These are phyloP conservation scores for Helicolenus hilgendorfi DNA, from an alignment of 2,797 vertebrate genomes.

Conservation along the genomic window DNA sequence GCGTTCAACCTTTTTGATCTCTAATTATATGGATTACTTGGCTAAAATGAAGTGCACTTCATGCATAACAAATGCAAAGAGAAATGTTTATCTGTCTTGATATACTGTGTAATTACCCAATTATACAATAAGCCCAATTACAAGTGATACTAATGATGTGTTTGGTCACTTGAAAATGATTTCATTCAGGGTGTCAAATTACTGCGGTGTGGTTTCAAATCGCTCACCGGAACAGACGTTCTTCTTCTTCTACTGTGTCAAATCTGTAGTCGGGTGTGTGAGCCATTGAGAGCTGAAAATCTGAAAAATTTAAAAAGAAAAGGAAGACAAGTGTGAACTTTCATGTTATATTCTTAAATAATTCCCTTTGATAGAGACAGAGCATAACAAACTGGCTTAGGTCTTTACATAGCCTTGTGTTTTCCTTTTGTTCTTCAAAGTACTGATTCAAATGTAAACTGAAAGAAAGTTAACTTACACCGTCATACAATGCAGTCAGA, in stretches of 20 bases:
- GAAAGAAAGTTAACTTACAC: background rate
- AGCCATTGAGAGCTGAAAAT: background rate
- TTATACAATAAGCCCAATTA: slow-evolving; percentile 44
- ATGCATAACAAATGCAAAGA: slow-evolving; percentile 33
- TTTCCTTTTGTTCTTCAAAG: slow-evolving; percentile 48
- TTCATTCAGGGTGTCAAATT: slow-evolving; percentile 27
- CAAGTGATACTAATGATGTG: slow-evolving; percentile 34
- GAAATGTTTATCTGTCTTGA: slow-evolving; percentile 42
- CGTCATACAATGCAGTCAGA: background rate
- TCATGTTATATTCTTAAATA: slow-evolving; percentile 36
- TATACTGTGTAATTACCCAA: slow-evolving; percentile 46
- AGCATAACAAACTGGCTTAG: slow-evolving; percentile 19
- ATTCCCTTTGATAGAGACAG: slow-evolving; percentile 45
- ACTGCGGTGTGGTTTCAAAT: slow-evolving; percentile 18
- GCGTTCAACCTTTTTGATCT: slow-evolving; percentile 26
- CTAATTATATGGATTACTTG: slow-evolving; percentile 32
- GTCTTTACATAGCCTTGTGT: slow-evolving; percentile 24
- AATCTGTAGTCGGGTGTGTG: background rate
- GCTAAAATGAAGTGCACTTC: slow-evolving; percentile 12
- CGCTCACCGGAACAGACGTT: background rate
- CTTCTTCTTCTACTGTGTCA: slow-evolving; percentile 11
- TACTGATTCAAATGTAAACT: slow-evolving; percentile 13
- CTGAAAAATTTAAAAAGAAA: background rate
- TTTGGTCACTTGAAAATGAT: slow-evolving; percentile 37
- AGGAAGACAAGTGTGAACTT: slow-evolving; percentile 7